Evolutionary conservation across 1,140 invertebrate species (phyloP), one percentile per base, ranked within the genome.

Genomic region (Leptinotarsa texana): DNA sequence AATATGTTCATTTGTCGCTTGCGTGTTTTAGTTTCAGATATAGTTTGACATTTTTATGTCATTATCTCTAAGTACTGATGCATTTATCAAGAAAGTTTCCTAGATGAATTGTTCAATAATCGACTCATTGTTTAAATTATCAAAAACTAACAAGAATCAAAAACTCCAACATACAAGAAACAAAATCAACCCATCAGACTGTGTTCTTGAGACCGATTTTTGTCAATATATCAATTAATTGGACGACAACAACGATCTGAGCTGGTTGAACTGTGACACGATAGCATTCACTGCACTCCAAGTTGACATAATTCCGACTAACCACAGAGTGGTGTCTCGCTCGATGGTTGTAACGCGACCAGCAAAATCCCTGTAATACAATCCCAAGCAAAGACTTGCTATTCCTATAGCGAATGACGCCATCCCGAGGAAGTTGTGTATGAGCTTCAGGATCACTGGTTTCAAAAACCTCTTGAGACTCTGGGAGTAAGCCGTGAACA

Each of bases 351-450:
- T 21, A 1, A 47, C 18, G 51, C 17, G 61, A 18, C 48, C 67
- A 15, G n/a, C 24, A 72, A 65, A 66, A 11, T 13, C 4, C 49
- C 62, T 49, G 13, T 13, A 13, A 6, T 13, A 65, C 24, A 68
- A 21, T 47, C 51, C 57, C 8, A 33, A 11, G 8, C 22, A 69
- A n/a, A 76, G 49, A 3, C 68, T 61, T 17, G 67, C 77, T 13
- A 78, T 49, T 66, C 77, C 77, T 2, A 74, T 76, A 5, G 42
- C 48, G 68, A 72, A 78, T 5, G 61, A 71, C 4, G 72, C 65
- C 13, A 74, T 21, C 51, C 77, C 77, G 24, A 78, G 18, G 3
- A 78, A 74, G 24, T 78, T 78, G 51, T 78, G 77, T 4, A 74
- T 22, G 13, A 78, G 62, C 68, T 78, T 78, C 3, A 70, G 42